phyloP scores from a whole-genome alignment of 2,888 invertebrate species.

The Tipula confusa region DNA sequence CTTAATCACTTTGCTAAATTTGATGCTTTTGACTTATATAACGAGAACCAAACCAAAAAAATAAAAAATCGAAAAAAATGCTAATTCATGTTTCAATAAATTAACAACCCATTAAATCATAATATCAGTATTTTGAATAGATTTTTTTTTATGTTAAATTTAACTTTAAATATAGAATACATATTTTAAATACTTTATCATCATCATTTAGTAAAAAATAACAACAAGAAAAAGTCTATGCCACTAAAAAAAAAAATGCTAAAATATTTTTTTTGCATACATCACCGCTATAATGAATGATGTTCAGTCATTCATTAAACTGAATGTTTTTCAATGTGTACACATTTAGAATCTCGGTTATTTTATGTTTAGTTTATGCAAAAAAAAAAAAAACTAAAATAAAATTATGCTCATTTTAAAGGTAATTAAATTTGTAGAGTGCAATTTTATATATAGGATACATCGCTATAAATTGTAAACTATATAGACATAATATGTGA shows the following conservation, averaged over 20 bases:
- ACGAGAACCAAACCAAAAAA: too few species aligned
- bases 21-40: not conserved
- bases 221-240: not conserved
- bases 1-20: not conserved
- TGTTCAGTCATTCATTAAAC: not conserved
- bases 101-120: conserved; percentile 6
- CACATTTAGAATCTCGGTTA: too few species aligned
- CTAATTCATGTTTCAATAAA: not conserved
- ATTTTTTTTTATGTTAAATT: not conserved
- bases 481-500: too few species aligned
- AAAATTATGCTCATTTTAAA: too few species aligned
- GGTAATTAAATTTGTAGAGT: too few species aligned
- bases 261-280: not conserved
- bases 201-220: not conserved
- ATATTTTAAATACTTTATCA: not conserved
- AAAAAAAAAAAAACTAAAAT: too few species aligned
- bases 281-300: not conserved
- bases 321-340: not conserved
- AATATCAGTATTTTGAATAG: not conserved
- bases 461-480: too few species aligned
- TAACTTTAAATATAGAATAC: not conserved
- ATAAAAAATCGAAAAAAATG: not conserved
- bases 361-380: too few species aligned
- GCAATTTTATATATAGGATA: too few species aligned
- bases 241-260: not conserved